Evolutionary conservation across 1,140 invertebrate species (phyloP).

Genomic region (Nephila pilipes): DNA sequence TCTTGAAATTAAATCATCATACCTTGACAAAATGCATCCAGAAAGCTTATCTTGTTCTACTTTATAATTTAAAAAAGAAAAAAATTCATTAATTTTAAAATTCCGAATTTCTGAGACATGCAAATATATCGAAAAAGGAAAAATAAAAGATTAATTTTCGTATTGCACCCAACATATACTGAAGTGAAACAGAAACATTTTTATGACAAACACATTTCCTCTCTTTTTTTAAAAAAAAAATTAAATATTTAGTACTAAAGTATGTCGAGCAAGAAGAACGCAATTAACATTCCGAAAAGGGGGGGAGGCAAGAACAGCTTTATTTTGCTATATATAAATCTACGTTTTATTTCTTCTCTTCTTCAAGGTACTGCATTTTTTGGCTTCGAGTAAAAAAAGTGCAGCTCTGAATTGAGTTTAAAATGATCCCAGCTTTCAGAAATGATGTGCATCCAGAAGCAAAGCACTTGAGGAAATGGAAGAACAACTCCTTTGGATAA

Average conservation of each 20-base stretch:
- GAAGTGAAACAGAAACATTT: no score
- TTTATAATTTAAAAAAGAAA: no score
- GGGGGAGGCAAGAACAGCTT: neutral
- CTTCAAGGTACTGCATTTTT: slow-evolving; percentile 14
- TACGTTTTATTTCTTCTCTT: neutral
- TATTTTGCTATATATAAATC: neutral
- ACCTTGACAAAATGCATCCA: no score
- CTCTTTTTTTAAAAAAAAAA: neutral
- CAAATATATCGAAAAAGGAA: no score
- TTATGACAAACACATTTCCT: no score
- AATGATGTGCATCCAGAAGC: slow-evolving; percentile 32
- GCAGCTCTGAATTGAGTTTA: slow-evolving; percentile 1
- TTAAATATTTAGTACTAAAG: neutral
- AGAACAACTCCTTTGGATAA: slow-evolving; percentile 45
- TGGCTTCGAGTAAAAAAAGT: neutral
- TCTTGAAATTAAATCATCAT: no score
- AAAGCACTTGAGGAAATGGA: slow-evolving; percentile 70
- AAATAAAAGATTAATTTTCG: no score
- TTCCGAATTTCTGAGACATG: no score
- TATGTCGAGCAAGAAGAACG: neutral
- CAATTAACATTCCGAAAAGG: neutral
- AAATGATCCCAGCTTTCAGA: slow-evolving; percentile 24
- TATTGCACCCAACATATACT: no score
- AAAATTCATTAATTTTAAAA: no score
- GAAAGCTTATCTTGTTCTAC: no score